Evolutionary conservation across 2,113 vertebrate genomes (phyloP).

Genomic region (Pica pica): DNA sequence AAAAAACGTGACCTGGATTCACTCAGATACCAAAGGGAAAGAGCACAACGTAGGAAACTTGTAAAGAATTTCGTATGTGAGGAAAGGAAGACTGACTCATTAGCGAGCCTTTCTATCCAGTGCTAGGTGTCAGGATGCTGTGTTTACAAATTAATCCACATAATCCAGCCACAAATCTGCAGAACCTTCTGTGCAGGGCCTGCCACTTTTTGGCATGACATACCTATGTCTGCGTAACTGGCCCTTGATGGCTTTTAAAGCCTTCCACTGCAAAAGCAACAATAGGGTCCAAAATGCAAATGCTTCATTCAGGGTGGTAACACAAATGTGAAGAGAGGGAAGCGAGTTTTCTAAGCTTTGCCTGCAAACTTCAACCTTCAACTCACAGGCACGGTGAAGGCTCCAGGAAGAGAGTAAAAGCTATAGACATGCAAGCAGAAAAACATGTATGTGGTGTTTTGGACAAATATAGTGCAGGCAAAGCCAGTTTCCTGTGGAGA

Average conservation of each 20-base stretch:
- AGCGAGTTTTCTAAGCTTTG: not conserved
- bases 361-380: not conserved
- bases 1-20: not conserved
- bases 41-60: not conserved
- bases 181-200: not conserved
- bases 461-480: not conserved
- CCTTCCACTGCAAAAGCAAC: not conserved
- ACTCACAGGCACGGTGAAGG: not conserved
- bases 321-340: not conserved
- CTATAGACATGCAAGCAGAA: not conserved
- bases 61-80: accelerated
- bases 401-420: not conserved
- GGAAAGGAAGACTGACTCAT: not conserved
- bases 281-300: not conserved
- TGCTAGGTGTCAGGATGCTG: not conserved
- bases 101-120: not conserved
- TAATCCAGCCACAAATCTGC: not conserved
- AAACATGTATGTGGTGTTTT: not conserved
- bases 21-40: not conserved
- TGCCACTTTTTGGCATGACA: not conserved
- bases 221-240: not conserved
- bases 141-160: not conserved
- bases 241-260: not conserved
- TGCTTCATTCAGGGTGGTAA: not conserved
- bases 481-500: not conserved